These are phyloP conservation scores for Perizoma affinitatum DNA, from an alignment of 2,888 invertebrate species.

Conservation along the genomic window DNA sequence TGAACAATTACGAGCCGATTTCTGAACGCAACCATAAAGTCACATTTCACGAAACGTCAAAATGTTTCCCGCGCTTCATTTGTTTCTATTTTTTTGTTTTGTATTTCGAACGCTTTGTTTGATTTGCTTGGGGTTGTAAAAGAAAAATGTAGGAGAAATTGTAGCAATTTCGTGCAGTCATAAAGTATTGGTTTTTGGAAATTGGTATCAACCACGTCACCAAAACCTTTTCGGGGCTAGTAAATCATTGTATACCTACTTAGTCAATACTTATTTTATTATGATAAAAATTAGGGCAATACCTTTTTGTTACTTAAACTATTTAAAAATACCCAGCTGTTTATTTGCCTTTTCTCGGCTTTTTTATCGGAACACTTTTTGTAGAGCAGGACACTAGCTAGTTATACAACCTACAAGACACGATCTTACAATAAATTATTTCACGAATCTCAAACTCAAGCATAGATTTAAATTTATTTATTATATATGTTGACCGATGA, in stretches of 20 bases:
- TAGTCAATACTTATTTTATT: neutral
- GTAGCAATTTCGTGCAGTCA: slow-evolving; percentile 68
- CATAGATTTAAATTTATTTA: no score
- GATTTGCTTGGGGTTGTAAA: slow-evolving; percentile 45
- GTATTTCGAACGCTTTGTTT: slow-evolving; percentile 26
- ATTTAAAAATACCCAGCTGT: no score
- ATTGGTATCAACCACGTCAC: slow-evolving; percentile 12
- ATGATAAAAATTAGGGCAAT: slow-evolving; percentile 4
- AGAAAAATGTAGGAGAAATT: slow-evolving; percentile 60
- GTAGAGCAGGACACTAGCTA: no score
- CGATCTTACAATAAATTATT: no score
- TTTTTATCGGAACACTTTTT: no score
- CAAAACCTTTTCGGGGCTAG: slow-evolving; percentile 3
- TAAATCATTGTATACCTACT: slow-evolving; percentile 10
- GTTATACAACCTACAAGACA: no score
- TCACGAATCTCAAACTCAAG: no score
- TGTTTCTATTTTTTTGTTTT: slow-evolving; percentile 49
- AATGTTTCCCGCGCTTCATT: slow-evolving; percentile 68
- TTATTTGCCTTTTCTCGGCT: no score
- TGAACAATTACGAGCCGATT: slow-evolving; percentile 67
- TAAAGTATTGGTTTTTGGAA: slow-evolving; percentile 39
- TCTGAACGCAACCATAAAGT: slow-evolving; percentile 70
- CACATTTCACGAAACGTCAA: slow-evolving; percentile 63
- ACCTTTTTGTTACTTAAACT: neutral
- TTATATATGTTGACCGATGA: no score